Percentiles rank a stretch among this genome's conserved stretches.
These are phyloP conservation scores for Chironomus riparius DNA, from an alignment of 2,888 invertebrate species.

Conservation along the genomic window DNA sequence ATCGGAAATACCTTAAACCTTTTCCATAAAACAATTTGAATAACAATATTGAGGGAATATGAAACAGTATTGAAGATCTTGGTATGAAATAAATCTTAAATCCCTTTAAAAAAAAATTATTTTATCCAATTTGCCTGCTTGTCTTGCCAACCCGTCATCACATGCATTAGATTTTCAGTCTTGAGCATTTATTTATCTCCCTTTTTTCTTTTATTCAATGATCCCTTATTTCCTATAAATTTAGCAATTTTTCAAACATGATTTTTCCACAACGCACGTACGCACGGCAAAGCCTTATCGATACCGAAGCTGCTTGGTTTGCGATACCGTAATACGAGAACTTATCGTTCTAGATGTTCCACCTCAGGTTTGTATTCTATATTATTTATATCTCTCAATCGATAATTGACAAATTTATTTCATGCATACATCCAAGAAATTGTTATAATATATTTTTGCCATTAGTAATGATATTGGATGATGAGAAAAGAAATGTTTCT, in stretches of 20 bases:
- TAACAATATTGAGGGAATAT: no score
- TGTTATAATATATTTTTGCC: no score
- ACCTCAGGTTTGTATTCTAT: conserved; percentile 38
- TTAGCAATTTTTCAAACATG: conserved; percentile 44
- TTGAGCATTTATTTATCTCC: no score
- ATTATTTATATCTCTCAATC: not conserved
- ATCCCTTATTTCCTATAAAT: conserved; percentile 17
- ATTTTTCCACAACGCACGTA: conserved; percentile 41
- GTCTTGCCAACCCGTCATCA: no score
- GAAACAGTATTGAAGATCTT: no score
- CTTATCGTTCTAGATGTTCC: conserved; percentile 45
- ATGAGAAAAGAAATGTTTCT: no score
- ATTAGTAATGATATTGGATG: no score
- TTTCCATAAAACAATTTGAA: no score
- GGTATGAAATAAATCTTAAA: no score
- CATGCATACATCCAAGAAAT: not conserved
- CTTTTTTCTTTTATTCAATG: not conserved
- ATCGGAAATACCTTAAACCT: not conserved
- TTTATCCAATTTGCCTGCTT: no score
- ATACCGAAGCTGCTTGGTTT: conserved; percentile 43
- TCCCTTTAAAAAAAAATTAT: no score
- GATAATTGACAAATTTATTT: not conserved
- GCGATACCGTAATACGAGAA: conserved; percentile 43
- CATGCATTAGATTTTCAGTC: no score
- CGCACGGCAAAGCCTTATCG: conserved; percentile 41